Evolutionary conservation across 2,797 vertebrate genomes (phyloP), one percentile per base, ranked within the genome.

Genomic region (Epinephelus coioides): DNA sequence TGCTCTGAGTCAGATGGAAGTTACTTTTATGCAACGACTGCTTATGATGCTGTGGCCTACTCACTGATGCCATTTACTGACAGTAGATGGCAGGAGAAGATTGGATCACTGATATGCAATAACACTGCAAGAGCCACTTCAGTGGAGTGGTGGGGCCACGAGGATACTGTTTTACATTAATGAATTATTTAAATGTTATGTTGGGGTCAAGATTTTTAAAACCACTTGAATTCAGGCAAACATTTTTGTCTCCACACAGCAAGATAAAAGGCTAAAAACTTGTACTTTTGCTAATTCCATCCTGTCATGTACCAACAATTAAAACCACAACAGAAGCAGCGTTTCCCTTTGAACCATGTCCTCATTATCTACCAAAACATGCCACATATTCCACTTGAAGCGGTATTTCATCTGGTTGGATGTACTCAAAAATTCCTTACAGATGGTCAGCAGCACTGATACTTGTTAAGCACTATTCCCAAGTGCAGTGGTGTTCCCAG

Each of bases 71-170:
- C 15, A 3, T 30, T 38, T 34, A 13, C n/a, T 50, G 68, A 66
- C 84, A 73, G 82, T 43, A 90, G 84, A 46, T 74, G 85, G 90
- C 85, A 89, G 85, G 25, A 73, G 73, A 74, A 43, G 60, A 44
- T 18, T 57, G 43, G 9, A 14, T 21, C 23, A 43, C 9, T 27
- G 57, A 46, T 12, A 49, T 8, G 25, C n/a, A 34, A 50, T 15
- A 8, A 27, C 30, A 14, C 38, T 9, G 21, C 2, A n/a, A 18
- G 40, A 63, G 43, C 13, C 18, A 13, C 14, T 44, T 69, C 34
- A 79, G 15, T 2, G 0, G 4, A 59, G 46, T 0, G 4, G 10
- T 59, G 12, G 21, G 46, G 44, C 14, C 27, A 11, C 8, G 2
- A 57, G 19, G 11, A 44, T 17, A 0, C 6, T 21, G 18, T 38